phyloP scores from a whole-genome alignment of 2,113 vertebrate genomes.

The Bucco capensis region DNA sequence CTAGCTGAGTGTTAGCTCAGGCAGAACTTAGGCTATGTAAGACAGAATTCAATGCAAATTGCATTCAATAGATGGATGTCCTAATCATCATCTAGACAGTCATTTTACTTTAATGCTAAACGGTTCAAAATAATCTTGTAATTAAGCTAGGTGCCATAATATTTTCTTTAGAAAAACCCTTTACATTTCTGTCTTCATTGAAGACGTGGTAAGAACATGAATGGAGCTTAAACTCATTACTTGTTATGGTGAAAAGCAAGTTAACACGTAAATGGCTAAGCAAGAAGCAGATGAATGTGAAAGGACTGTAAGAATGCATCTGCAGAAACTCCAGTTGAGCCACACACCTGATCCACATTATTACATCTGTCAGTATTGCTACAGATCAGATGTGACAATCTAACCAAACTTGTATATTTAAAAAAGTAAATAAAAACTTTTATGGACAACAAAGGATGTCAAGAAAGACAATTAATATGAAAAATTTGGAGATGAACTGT shows the following conservation, averaged over 20 bases:
- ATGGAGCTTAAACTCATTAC: background rate
- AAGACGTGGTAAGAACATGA: background rate
- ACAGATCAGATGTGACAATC: background rate
- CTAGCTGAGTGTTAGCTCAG: background rate
- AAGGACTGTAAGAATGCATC: background rate
- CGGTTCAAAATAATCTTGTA: background rate
- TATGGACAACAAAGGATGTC: background rate
- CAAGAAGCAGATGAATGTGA: background rate
- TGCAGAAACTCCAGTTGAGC: background rate
- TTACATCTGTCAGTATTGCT: background rate
- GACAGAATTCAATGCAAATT: background rate
- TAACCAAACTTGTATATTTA: background rate
- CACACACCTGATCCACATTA: background rate
- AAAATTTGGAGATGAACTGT: background rate
- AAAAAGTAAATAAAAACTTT: background rate
- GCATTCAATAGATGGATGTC: background rate
- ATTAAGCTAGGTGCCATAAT: background rate
- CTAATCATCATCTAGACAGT: background rate
- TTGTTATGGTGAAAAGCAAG: background rate
- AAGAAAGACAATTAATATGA: background rate
- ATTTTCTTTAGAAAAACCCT: background rate
- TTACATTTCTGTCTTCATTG: background rate
- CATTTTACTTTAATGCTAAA: background rate
- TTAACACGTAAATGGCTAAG: background rate
- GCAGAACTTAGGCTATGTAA: background rate